Evolutionary conservation across 2,888 invertebrate species (phyloP).

Genomic region (Tenthredo mesomela): DNA sequence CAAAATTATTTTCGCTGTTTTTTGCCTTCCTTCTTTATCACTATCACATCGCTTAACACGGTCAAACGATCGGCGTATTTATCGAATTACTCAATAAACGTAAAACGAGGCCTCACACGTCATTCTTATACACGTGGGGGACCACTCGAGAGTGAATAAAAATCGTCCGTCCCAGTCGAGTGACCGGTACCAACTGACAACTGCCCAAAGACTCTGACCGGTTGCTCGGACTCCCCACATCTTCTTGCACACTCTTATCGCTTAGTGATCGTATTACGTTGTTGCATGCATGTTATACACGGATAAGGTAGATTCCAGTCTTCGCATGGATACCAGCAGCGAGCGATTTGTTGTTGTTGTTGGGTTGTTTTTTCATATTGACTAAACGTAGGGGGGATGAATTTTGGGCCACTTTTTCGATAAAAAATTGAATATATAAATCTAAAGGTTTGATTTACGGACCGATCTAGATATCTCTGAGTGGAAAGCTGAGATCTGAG

Average conservation of each 20-base stretch:
- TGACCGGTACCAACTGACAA: conserved; percentile 47
- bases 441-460: background rate
- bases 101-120: background rate
- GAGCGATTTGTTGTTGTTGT: background rate
- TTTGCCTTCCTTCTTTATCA: background rate
- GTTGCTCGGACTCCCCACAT: conserved; percentile 25
- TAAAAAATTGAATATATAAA: background rate
- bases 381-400: background rate
- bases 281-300: background rate
- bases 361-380: background rate
- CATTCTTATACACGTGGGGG: background rate
- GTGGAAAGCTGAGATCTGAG: conserved; percentile 38
- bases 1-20: background rate
- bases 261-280: background rate
- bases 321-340: background rate
- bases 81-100: background rate
- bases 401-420: no score
- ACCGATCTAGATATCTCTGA: conserved; percentile 17
- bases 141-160: background rate
- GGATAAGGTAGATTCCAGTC: background rate
- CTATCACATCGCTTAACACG: background rate
- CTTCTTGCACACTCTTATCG: conserved; percentile 27
- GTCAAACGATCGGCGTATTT: background rate
- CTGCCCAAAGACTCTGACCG: conserved; percentile 41
- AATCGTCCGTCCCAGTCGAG: conserved; percentile 49